A percentile compares a stretch with the other conserved stretches of the same genome.
phyloP scores from a whole-genome alignment of 2,888 invertebrate genomes.

The Scaptomyza parva region DNA sequence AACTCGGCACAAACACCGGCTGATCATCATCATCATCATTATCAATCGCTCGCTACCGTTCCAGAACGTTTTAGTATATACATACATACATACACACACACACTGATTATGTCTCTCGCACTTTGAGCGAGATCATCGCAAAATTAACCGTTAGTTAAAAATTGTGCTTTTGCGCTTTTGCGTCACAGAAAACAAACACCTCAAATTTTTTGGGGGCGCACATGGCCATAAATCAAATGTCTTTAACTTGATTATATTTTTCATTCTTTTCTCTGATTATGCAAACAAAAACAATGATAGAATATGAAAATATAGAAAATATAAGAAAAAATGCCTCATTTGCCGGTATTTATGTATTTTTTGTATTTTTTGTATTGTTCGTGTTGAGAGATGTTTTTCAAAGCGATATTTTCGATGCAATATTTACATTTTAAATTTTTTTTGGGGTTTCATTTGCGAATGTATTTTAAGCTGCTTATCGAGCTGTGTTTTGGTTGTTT shows the following conservation, averaged over 20 bases:
- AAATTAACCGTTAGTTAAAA: constrained; percentile 2
- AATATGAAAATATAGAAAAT: constrained; percentile 8
- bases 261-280: background rate
- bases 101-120: background rate
- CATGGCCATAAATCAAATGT: constrained; percentile 56
- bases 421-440: constrained; percentile 25
- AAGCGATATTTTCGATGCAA: constrained; percentile 4
- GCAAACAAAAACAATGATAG: constrained; percentile 16
- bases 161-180: constrained; percentile 10
- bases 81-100: background rate
- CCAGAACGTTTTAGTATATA: background rate
- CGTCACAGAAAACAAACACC: constrained; percentile 19
- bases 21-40: background rate
- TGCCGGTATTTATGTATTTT: constrained; percentile 18
- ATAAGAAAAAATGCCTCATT: background rate
- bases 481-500: constrained; percentile 12
- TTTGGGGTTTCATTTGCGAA: constrained; percentile 4
- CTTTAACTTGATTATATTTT: constrained; percentile 18
- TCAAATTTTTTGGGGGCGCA: constrained; percentile 30
- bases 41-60: constrained; percentile 1
- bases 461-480: background rate
- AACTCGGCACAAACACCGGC: background rate
- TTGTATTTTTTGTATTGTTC: constrained; percentile 1
- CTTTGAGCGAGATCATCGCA: background rate
- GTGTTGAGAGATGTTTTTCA: constrained; percentile 22